Evolutionary conservation across 2,797 vertebrate genomes (phyloP).

Genomic region (Vireo griseus): DNA sequence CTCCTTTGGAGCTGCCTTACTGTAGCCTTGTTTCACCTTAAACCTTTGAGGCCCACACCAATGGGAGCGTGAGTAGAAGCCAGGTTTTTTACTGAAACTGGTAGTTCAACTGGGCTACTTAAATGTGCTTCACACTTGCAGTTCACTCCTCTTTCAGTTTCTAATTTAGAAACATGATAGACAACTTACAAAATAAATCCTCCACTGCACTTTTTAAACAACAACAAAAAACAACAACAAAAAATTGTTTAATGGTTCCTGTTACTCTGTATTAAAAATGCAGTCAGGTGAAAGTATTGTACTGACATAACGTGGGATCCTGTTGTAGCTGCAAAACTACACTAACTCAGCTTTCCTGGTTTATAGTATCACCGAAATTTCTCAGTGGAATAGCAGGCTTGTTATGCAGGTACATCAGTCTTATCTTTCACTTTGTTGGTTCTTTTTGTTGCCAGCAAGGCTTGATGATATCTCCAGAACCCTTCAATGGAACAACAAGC

Average conservation of each 20-base stretch:
- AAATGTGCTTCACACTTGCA: background rate
- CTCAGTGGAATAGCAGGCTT: conserved; percentile 42
- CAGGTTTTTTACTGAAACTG: background rate
- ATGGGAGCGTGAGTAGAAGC: background rate
- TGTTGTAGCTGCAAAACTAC: background rate
- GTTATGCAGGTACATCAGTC: conserved; percentile 54
- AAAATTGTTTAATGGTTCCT: background rate
- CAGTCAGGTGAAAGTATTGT: background rate
- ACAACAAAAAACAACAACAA: background rate
- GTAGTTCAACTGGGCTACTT: background rate
- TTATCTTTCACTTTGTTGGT: conserved; percentile 61
- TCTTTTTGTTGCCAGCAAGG: conserved; percentile 46
- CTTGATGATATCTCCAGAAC: conserved; percentile 50
- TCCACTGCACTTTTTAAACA: background rate
- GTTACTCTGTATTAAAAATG: background rate
- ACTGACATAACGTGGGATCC: background rate
- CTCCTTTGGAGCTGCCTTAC: background rate
- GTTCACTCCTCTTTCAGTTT: background rate
- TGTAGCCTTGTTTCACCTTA: background rate
- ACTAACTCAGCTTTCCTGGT: conserved; percentile 23
- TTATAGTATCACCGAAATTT: conserved; percentile 22
- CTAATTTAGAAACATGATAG: background rate
- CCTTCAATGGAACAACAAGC: conserved; percentile 57
- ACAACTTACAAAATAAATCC: background rate
- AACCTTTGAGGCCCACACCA: background rate